These are phyloP conservation scores for Macheiramphus alcinus DNA, from an alignment of 2,113 vertebrate genomes.

Conservation along the genomic window DNA sequence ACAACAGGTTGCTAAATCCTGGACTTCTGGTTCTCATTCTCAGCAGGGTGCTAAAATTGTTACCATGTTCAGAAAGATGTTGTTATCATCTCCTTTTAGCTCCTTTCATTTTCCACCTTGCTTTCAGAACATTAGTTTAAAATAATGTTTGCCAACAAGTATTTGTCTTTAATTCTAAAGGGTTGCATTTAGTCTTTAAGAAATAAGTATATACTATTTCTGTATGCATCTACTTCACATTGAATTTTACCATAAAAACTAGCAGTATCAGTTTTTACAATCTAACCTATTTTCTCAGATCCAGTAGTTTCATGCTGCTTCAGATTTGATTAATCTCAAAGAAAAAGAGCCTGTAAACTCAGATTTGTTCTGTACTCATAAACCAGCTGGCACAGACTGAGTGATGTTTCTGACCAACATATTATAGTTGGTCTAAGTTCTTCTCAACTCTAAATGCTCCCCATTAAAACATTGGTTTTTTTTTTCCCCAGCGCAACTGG, in stretches of 20 bases:
- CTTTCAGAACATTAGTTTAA: not conserved
- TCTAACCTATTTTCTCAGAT: not conserved
- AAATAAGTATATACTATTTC: not conserved
- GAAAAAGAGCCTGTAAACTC: not conserved
- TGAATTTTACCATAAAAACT: not conserved
- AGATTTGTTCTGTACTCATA: not conserved
- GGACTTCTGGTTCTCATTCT: not conserved
- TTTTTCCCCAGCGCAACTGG: not conserved
- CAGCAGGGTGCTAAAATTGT: not conserved
- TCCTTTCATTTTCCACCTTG: not conserved
- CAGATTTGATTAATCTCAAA: not conserved
- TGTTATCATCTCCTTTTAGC: not conserved
- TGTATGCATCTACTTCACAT: not conserved
- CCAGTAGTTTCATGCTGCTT: not conserved
- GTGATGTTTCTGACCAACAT: not conserved
- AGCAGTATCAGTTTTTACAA: not conserved
- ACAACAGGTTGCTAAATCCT: not conserved
- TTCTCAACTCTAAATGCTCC: not conserved
- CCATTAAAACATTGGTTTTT: not conserved
- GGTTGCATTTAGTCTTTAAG: not conserved
- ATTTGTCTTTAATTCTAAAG: not conserved
- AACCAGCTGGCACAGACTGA: not conserved
- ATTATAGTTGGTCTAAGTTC: not conserved
- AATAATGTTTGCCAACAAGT: not conserved
- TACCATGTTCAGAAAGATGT: not conserved